Conservation (phyloP, 2,888 invertebrate species). For the Ametastegia equiseti region DNA sequence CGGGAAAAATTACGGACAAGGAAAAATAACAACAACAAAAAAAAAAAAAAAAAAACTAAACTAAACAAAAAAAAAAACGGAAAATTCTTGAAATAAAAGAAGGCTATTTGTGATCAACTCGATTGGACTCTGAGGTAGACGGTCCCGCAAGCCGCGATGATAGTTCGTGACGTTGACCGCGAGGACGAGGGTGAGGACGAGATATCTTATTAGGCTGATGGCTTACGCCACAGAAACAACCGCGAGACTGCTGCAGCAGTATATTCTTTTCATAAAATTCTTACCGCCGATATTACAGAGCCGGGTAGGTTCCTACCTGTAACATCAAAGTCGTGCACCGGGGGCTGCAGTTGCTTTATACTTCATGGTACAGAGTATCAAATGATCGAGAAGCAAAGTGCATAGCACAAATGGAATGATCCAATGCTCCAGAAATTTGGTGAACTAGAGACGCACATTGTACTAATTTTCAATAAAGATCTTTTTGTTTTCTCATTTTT, state of each 20-base stretch:
- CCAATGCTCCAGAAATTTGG: no score
- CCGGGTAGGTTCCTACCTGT: constrained; percentile 54
- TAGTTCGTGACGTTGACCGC: constrained; percentile 27
- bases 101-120: not conserved
- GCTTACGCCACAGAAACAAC: constrained; percentile 42
- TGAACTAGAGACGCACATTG: no score
- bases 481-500: no score
- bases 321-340: constrained; percentile 48
- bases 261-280: constrained; percentile 38
- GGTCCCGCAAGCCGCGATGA: not conserved
- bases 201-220: constrained; percentile 37
- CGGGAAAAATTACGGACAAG: no score
- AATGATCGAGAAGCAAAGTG: constrained; percentile 21
- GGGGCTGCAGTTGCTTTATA: constrained; percentile 47
- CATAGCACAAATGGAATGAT: constrained; percentile 57
- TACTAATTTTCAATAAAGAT: no score
- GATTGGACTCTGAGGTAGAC: not conserved
- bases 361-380: constrained; percentile 27
- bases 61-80: not conserved
- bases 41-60: not conserved
- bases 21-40: not conserved
- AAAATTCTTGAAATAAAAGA: not conserved
- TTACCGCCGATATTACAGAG: constrained; percentile 58
- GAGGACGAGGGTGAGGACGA: constrained; percentile 3
- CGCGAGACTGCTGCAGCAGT: constrained; percentile 47